Base-by-base conservation (phyloP, 2,888 invertebrate genomes). In the Urechis unicinctus region DNA sequence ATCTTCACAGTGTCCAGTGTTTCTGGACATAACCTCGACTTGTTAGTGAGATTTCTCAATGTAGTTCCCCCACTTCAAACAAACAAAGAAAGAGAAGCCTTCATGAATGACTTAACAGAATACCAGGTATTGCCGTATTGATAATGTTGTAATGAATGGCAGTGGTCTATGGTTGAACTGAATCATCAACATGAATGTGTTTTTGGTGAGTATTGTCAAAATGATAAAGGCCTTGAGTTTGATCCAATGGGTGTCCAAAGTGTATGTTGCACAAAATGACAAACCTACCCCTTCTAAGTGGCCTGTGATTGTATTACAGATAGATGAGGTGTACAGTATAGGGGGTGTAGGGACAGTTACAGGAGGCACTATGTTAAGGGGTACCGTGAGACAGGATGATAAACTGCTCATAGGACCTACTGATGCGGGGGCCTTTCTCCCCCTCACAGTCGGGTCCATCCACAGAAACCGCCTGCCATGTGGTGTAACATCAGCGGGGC, bases 401-500 rank as follows among this genome's bases (percentile, higher is more conserved):
- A 66, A 70, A 4, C 71, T 83, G 45, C 63, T 80, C 59, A 61
- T 83, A 5, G 84, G 83, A 3, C 82, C 82, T 2, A 64, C 62
- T 52, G 71, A 74, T 36, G 66, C 70, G 25, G 79, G 82, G 85
- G 6, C n/a, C 24, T 61, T 62, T 46, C 26, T 45, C 24, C 55
- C 56, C 13, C 89, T 89, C 0, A 81, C 81, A 17, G 87, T 97
- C 3, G 86, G 87, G 63, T 90, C 91, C 2, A 85, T 97, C 53
- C 92, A 95, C 79, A 83, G 96, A 3, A 94, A 96, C 78, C 86
- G 94, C 64, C 89, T 93, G 4, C 91, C 93, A 0, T 91, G 93
- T 72, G 84, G 90, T 44, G 81, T 86, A 53, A 95, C 94, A 2
- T 83, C 88, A 59, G 92, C 92, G 0, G 91, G 92, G 0, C 93